Evolutionary conservation across 2,888 invertebrate genomes (phyloP).

Genomic region (Artemia sinica): DNA sequence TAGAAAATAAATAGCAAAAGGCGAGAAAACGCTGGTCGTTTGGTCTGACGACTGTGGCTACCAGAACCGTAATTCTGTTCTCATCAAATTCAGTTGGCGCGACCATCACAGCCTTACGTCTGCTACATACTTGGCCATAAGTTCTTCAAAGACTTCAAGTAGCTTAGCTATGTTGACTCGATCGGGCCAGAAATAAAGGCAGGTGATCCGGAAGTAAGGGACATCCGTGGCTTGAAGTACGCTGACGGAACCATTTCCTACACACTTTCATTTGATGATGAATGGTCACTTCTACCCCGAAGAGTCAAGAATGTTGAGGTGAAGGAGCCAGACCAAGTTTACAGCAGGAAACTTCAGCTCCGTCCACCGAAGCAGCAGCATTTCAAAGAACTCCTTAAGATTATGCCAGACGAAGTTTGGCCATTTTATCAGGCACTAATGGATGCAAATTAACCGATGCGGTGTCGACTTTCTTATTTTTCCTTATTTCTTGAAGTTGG

Average conservation of each 20-base stretch:
- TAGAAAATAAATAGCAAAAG: slow-evolving; percentile 20
- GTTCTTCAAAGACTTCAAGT: slow-evolving; percentile 24
- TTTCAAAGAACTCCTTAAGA: slow-evolving; percentile 4
- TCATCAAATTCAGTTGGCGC: slow-evolving; percentile 26
- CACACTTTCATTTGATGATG: too few species aligned
- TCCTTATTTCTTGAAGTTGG: slow-evolving; percentile 12
- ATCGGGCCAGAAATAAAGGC: slow-evolving; percentile 26
- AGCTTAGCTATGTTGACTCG: slow-evolving; percentile 22
- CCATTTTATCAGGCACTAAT: slow-evolving; percentile 12
- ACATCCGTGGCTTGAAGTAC: slow-evolving; percentile 23
- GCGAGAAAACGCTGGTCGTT: slow-evolving; percentile 26
- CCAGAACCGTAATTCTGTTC: slow-evolving; percentile 27
- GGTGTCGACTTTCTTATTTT: slow-evolving; percentile 2
- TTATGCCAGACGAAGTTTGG: slow-evolving; percentile 9
- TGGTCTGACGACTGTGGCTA: slow-evolving; percentile 28
- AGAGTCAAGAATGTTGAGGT: too few species aligned
- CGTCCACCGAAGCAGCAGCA: not conserved
- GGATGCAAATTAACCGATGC: slow-evolving; percentile 4
- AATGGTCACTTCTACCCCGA: too few species aligned
- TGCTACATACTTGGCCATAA: slow-evolving; percentile 23
- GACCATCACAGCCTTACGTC: slow-evolving; percentile 26
- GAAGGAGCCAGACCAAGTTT: too few species aligned
- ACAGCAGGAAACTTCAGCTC: too few species aligned
- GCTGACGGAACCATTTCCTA: too few species aligned
- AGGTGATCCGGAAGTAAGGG: slow-evolving; percentile 25